Percentiles rank a stretch among this genome's conserved stretches.
Conservation (phyloP, 1,140 invertebrate genomes). For the Sycophaga agraensis region DNA sequence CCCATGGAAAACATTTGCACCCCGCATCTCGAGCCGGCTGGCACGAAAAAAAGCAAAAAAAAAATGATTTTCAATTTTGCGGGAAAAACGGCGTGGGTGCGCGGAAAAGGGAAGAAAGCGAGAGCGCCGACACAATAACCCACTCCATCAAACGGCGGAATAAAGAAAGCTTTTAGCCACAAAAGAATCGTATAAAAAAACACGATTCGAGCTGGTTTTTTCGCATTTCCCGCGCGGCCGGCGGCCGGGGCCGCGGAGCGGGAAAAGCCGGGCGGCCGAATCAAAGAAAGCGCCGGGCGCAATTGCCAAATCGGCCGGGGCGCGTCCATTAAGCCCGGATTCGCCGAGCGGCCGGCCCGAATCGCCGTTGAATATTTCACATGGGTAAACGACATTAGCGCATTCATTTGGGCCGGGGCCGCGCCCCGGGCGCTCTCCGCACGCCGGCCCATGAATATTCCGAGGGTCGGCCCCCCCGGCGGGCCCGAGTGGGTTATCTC, state of each 20-base stretch:
- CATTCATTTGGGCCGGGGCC: constrained; percentile 12
- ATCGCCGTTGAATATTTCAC: constrained; percentile 26
- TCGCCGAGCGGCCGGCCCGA: neutral
- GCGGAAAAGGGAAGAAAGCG: too few species aligned
- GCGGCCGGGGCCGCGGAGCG: too few species aligned
- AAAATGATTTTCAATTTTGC: too few species aligned
- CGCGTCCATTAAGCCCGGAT: constrained; percentile 26
- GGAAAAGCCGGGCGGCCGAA: neutral
- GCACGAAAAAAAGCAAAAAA: neutral
- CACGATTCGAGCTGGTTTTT: neutral
- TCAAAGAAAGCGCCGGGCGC: constrained; percentile 27
- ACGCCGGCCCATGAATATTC: constrained; percentile 23
- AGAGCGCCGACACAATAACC: neutral
- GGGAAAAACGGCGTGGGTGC: too few species aligned
- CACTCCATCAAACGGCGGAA: neutral
- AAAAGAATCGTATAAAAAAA: constrained; percentile 10
- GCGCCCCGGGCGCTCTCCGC: too few species aligned
- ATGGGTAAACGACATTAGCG: constrained; percentile 19
- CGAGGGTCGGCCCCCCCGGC: too few species aligned
- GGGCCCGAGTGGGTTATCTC: neutral
- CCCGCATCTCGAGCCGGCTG: too few species aligned
- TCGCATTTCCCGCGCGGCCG: neutral
- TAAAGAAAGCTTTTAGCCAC: constrained; percentile 3
- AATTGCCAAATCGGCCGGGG: constrained; percentile 38
- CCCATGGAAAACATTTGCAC: too few species aligned